Percentiles rank a stretch among this genome's conserved stretches.
phyloP scores from a whole-genome alignment of 2,888 invertebrate species.

The Cryptus viduatorius region DNA sequence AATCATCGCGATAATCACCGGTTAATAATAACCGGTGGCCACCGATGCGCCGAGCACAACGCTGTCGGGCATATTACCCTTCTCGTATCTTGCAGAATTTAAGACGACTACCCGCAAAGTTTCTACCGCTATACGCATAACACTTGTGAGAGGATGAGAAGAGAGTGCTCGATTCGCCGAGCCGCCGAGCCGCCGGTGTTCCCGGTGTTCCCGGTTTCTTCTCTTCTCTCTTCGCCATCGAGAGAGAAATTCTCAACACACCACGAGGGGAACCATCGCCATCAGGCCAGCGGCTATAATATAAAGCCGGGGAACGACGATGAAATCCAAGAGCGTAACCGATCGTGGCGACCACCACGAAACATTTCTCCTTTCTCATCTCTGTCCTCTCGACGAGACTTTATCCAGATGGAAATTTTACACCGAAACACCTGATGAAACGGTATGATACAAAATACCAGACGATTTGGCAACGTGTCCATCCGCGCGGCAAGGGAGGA shows the following conservation, averaged over 20 bases:
- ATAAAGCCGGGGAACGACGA: slow-evolving; percentile 52
- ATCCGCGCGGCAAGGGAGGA: neutral
- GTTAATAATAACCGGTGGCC: slow-evolving; percentile 53
- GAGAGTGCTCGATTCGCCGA: slow-evolving; percentile 34
- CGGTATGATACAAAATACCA: slow-evolving; percentile 20
- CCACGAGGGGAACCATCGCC: slow-evolving; percentile 25
- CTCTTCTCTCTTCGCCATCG: neutral
- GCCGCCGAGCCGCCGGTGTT: too few species aligned
- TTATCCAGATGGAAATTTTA: slow-evolving; percentile 53
- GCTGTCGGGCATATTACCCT: slow-evolving; percentile 31
- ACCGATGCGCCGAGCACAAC: neutral
- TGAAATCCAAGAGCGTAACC: slow-evolving; percentile 69
- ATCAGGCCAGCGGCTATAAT: slow-evolving; percentile 56
- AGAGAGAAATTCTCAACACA: slow-evolving; percentile 39
- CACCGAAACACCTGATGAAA: slow-evolving; percentile 64
- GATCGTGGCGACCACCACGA: slow-evolving; percentile 66
- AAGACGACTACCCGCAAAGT: slow-evolving; percentile 58
- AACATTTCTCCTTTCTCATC: slow-evolving; percentile 44
- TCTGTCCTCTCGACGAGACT: slow-evolving; percentile 11
- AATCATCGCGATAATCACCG: slow-evolving; percentile 64
- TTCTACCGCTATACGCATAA: slow-evolving; percentile 32
- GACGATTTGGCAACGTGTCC: neutral
- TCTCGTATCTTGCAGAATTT: slow-evolving; percentile 62
- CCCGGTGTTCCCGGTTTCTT: slow-evolving; percentile 54
- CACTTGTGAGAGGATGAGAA: slow-evolving; percentile 14